These are phyloP conservation scores for Anarrhichthys ocellatus DNA, from an alignment of 2,113 vertebrate genomes.

Conservation along the genomic window DNA sequence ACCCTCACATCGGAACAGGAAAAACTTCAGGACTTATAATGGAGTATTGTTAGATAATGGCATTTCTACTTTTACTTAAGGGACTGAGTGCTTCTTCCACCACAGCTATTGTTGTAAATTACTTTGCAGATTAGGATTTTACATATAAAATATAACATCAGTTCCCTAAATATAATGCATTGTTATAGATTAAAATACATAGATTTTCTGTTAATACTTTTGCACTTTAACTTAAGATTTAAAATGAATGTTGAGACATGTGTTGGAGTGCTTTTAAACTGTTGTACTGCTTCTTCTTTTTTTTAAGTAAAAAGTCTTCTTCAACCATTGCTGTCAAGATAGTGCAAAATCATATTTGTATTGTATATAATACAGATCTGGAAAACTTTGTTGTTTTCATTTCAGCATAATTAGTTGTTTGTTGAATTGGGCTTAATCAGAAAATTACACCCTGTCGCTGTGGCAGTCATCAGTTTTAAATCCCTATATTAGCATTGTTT, in stretches of 20 bases:
- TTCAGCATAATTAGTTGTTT: not conserved
- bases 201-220: not conserved
- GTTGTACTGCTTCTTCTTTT: not conserved
- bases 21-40: too few relatives aligned
- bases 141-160: too few relatives aligned
- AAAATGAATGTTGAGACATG: not conserved
- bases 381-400: not conserved
- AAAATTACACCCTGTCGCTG: not conserved
- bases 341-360: too few relatives aligned
- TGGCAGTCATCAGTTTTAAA: not conserved
- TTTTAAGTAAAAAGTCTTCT: too few relatives aligned
- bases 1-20: too few relatives aligned
- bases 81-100: too few relatives aligned
- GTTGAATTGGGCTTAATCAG: not conserved
- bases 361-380: not conserved
- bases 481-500: not conserved
- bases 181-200: too few relatives aligned
- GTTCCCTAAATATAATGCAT: not conserved
- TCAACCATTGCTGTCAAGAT: not conserved
- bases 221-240: not conserved
- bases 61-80: too few relatives aligned
- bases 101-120: not conserved
- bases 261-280: not conserved
- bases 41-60: too few relatives aligned
- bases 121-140: too few relatives aligned